phyloP scores from a whole-genome alignment of 2,888 invertebrate species.

The Aphodius sticticus region DNA sequence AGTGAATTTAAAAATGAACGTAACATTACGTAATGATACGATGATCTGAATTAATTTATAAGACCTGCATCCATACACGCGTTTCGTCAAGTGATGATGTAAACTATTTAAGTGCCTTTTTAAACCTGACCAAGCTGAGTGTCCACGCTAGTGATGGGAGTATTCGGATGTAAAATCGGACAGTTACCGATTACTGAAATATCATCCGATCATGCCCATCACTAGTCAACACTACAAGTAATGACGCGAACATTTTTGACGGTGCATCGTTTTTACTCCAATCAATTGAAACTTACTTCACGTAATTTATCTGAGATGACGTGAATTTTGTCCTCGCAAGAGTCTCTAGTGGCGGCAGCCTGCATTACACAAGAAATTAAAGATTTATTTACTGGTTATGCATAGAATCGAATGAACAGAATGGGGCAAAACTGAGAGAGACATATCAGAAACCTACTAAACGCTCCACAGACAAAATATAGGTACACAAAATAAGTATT shows the following conservation, averaged over 20 bases:
- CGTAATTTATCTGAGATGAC: conserved; percentile 75
- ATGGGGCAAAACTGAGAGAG: not conserved
- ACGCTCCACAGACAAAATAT: conserved; percentile 12
- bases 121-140: not conserved
- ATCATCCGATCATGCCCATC: too few species aligned
- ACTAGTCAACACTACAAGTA: not conserved
- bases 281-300: conserved; percentile 69
- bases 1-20: not conserved
- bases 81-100: not conserved
- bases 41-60: not conserved
- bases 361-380: conserved; percentile 59
- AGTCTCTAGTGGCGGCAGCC: conserved; percentile 77
- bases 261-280: not conserved
- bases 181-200: too few species aligned
- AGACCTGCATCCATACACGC: conserved; percentile 10
- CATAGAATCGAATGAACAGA: conserved; percentile 44
- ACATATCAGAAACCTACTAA: conserved; percentile 8
- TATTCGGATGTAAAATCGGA: too few species aligned
- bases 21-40: not conserved
- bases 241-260: not conserved
- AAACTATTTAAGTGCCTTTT: not conserved
- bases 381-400: not conserved
- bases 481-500: conserved; percentile 15
- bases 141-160: not conserved
- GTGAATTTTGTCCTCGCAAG: conserved; percentile 78